Conservation (phyloP, 2,888 invertebrate species). For the Pandemis heparana region DNA sequence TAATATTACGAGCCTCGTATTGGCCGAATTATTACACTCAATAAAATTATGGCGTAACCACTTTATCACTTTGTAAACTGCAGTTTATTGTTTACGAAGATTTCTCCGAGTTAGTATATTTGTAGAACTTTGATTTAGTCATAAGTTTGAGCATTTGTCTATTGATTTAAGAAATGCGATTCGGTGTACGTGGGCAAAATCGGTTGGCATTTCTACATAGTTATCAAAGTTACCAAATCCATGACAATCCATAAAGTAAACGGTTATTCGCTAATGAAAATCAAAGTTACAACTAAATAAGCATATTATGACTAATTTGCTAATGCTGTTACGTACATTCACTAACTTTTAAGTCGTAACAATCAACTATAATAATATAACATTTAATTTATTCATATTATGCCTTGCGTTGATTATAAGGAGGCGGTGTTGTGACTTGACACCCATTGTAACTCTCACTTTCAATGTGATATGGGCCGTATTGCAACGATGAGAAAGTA, state of each 20-base stretch:
- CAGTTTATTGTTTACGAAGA: conserved; percentile 29
- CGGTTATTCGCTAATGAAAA: neutral
- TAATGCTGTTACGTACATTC: neutral
- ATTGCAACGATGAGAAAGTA: conserved; percentile 30
- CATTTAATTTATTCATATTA: conserved; percentile 8
- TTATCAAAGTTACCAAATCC: neutral
- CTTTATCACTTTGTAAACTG: conserved; percentile 32
- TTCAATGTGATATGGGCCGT: conserved; percentile 19
- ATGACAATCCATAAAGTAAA: neutral
- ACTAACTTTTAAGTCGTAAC: neutral
- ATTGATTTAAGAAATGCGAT: neutral
- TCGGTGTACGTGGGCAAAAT: neutral
- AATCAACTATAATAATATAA: conserved; percentile 3
- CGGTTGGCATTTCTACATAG: neutral
- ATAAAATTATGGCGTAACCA: conserved; percentile 40
- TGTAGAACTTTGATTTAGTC: neutral
- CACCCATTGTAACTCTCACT: conserved; percentile 35
- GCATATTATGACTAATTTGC: neutral
- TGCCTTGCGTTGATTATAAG: conserved; percentile 1
- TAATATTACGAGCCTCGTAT: conserved; percentile 28
- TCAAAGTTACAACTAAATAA: neutral
- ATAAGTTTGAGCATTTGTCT: neutral
- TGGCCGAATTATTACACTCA: conserved; percentile 35
- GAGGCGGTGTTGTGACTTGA: conserved; percentile 18
- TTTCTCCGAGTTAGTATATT: neutral